Evolutionary conservation across 2,113 vertebrate genomes (phyloP).

Genomic region (Melozone crissalis): DNA sequence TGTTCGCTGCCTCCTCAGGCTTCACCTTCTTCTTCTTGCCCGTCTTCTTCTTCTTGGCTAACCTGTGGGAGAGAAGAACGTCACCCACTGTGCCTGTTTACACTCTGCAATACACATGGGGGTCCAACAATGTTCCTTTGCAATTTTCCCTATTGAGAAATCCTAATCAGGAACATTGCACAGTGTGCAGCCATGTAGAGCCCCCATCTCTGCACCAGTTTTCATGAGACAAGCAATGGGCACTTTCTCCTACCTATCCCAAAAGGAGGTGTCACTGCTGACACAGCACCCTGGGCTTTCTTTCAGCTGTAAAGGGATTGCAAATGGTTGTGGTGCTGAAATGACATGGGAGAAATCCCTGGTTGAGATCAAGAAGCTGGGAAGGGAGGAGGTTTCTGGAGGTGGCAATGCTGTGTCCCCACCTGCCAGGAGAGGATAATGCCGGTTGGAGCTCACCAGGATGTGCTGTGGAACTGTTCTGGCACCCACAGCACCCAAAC

Average conservation of each 20-base stretch:
- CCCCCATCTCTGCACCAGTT: accelerated
- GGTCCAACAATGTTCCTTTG: background rate
- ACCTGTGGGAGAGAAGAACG: conserved; percentile 60
- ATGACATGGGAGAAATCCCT: background rate
- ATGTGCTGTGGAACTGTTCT: background rate
- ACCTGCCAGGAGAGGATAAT: background rate
- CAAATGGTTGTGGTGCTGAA: background rate
- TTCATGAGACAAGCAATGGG: background rate
- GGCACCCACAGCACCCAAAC: background rate
- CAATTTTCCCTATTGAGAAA: background rate
- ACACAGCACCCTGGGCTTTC: background rate
- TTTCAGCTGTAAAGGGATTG: background rate
- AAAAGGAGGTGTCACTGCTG: background rate
- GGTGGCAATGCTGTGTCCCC: background rate
- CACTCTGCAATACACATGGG: accelerated
- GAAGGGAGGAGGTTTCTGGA: background rate
- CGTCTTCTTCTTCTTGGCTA: conserved; percentile 86
- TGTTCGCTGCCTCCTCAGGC: conserved; percentile 48
- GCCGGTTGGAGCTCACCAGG: background rate
- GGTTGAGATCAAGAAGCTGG: background rate
- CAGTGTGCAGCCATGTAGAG: accelerated
- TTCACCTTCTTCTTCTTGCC: conserved; percentile 84
- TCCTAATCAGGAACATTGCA: accelerated
- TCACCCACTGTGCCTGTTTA: background rate
- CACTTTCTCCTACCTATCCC: background rate